Conservation (phyloP, 1,140 invertebrate species). For the Planococcus citri region DNA sequence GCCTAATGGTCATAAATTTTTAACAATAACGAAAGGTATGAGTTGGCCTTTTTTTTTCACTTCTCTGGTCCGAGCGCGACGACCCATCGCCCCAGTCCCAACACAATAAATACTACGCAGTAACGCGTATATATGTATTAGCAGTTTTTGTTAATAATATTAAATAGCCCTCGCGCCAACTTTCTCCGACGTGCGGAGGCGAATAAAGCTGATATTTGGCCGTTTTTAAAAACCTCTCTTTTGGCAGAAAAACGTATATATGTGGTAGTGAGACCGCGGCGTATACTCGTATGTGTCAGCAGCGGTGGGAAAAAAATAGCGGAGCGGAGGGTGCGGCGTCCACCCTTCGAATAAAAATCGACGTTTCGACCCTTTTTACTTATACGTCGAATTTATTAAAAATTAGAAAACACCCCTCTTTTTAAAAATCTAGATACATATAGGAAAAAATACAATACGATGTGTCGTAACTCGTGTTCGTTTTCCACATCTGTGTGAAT, state of each 20-base stretch:
- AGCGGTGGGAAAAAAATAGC: neutral
- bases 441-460: neutral
- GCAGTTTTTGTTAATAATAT: constrained; percentile 4
- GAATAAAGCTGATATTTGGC: neutral
- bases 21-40: neutral
- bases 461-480: neutral
- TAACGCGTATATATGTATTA: neutral
- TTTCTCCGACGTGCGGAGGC: neutral
- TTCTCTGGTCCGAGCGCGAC: neutral
- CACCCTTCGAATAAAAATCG: constrained; percentile 6
- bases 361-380: constrained; percentile 6
- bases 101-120: neutral
- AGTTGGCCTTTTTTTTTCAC: neutral
- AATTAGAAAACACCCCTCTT: neutral
- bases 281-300: neutral
- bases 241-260: too few species aligned
- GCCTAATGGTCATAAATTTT: neutral
- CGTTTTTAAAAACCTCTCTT: neutral
- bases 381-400: constrained; percentile 4
- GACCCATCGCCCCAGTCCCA: too few species aligned
- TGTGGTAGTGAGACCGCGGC: too few species aligned
- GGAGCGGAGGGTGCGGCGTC: neutral
- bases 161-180: neutral
- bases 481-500: constrained; percentile 6
- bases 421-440: constrained; percentile 4